A percentile compares a stretch with the other conserved stretches of the same genome.
These are phyloP conservation scores for Euphydryas editha DNA, from an alignment of 2,888 invertebrate species.

Conservation along the genomic window DNA sequence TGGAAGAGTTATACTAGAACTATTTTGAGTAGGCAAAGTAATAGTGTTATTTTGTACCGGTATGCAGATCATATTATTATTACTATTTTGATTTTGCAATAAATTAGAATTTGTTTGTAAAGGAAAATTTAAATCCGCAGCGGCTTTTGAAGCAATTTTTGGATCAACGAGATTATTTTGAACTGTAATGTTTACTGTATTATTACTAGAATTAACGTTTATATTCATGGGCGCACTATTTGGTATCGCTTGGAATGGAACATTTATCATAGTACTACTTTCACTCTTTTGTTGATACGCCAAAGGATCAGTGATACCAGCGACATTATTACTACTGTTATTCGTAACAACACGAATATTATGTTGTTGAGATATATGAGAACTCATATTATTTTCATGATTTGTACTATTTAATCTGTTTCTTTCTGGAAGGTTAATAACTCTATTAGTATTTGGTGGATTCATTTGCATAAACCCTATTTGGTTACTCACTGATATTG, in stretches of 20 bases:
- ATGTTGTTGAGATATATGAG: constrained; percentile 76
- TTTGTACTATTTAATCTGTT: constrained; percentile 67
- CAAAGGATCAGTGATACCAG: constrained; percentile 66
- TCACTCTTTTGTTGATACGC: constrained; percentile 75
- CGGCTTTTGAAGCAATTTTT: constrained; percentile 75
- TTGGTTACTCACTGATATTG: constrained; percentile 74
- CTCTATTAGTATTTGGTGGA: constrained; percentile 71
- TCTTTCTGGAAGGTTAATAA: constrained; percentile 77
- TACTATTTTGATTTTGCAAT: constrained; percentile 66
- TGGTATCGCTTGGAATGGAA: constrained; percentile 79
- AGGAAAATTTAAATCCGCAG: constrained; percentile 73
- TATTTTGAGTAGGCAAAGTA: constrained; percentile 76
- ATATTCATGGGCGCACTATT: constrained; percentile 81
- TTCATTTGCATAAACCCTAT: constrained; percentile 79
- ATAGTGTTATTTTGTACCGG: constrained; percentile 77
- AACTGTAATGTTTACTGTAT: constrained; percentile 78
- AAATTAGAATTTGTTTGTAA: constrained; percentile 66
- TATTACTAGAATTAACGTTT: constrained; percentile 79
- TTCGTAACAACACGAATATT: constrained; percentile 78
- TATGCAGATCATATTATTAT: constrained; percentile 73
- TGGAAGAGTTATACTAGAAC: constrained; percentile 84
- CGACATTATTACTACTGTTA: constrained; percentile 63
- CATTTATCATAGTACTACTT: constrained; percentile 77
- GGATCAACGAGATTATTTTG: constrained; percentile 80
- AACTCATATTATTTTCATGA: constrained; percentile 67